These are phyloP conservation scores for Microctonus aethiopoides DNA, from an alignment of 2,888 invertebrate genomes.

Conservation along the genomic window DNA sequence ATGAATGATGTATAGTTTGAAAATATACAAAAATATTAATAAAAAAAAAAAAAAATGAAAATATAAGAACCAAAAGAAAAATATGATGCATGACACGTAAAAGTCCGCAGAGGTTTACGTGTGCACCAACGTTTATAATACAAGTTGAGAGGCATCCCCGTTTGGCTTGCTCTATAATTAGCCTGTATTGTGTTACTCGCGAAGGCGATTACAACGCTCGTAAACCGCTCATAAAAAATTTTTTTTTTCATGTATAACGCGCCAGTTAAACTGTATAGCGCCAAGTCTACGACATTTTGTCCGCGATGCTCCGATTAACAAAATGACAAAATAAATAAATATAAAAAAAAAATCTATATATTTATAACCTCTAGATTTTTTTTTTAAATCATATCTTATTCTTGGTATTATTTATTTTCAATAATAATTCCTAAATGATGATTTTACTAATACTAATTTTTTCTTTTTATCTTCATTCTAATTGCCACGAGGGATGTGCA, in stretches of 20 bases:
- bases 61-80: conserved; percentile 52
- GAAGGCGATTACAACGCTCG: conserved; percentile 58
- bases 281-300: conserved; percentile 7
- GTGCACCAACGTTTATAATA: conserved; percentile 54
- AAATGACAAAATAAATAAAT: background rate
- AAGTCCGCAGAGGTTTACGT: conserved; percentile 46
- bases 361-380: background rate
- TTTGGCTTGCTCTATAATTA: conserved; percentile 60
- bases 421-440: too few species aligned
- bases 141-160: conserved; percentile 45
- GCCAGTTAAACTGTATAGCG: conserved; percentile 14
- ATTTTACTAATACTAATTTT: too few species aligned
- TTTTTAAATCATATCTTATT: too few species aligned
- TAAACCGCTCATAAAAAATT: conserved; percentile 61
- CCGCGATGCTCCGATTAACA: background rate
- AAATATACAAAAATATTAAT: conserved; percentile 36
- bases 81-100: conserved; percentile 62
- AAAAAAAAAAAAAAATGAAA: conserved; percentile 37
- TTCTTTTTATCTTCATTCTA: too few species aligned
- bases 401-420: background rate
- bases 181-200: conserved; percentile 63
- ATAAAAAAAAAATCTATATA: background rate
- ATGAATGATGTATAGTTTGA: conserved; percentile 41
- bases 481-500: background rate
- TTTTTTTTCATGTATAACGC: conserved; percentile 33